Evolutionary conservation across 2,113 vertebrate genomes (phyloP).

Genomic region (Sylvilagus bachmani): DNA sequence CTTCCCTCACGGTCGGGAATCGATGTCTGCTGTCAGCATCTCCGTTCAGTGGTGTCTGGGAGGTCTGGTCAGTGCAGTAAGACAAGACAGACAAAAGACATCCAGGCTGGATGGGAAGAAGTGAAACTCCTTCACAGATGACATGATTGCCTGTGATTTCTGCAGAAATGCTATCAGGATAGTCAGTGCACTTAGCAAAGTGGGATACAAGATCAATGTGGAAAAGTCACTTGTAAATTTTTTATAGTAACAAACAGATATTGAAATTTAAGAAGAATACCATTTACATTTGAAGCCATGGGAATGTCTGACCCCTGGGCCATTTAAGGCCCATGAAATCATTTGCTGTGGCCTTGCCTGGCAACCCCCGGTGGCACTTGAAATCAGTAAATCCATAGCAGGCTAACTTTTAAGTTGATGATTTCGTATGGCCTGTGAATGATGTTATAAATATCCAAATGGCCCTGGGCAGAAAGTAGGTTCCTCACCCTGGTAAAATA

Average conservation of each 20-base stretch:
- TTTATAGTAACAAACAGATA: not conserved
- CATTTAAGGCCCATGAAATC: too few relatives aligned
- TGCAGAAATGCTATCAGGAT: not conserved
- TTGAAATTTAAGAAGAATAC: conserved; percentile 9
- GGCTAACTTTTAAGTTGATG: too few relatives aligned
- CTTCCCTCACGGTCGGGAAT: not conserved
- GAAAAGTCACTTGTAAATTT: not conserved
- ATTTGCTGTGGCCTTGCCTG: too few relatives aligned
- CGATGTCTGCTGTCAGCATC: not conserved
- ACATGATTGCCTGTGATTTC: not conserved
- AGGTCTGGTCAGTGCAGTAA: not conserved
- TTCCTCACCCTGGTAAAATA: not conserved
- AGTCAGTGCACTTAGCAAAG: not conserved
- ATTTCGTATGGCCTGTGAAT: too few relatives aligned
- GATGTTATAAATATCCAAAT: too few relatives aligned
- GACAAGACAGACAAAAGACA: conserved; percentile 1
- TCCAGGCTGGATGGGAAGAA: not conserved
- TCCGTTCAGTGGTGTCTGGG: not conserved
- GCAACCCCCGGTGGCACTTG: too few relatives aligned
- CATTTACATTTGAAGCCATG: not conserved
- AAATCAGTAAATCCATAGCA: too few relatives aligned
- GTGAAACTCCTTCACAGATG: conserved; percentile 5
- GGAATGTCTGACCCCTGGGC: too few relatives aligned
- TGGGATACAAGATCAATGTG: not conserved
- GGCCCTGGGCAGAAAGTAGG: too few relatives aligned